Evolutionary conservation across 2,113 vertebrate genomes (phyloP).

Genomic region (Epinephelus moara): DNA sequence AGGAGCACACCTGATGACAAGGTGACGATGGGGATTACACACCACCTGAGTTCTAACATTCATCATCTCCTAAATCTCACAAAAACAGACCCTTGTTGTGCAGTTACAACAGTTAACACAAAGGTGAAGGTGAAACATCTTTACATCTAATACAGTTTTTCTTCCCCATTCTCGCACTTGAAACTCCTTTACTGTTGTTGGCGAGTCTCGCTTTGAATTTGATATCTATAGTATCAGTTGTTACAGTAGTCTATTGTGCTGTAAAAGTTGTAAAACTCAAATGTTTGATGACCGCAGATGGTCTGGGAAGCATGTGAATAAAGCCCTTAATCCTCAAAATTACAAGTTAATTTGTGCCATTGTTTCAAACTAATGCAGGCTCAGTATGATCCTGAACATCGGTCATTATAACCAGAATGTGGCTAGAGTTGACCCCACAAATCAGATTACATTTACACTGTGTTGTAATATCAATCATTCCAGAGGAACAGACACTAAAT

Average conservation of each 20-base stretch:
- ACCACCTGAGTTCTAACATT: not conserved
- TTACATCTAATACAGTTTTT: not conserved
- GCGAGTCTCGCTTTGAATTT: not conserved
- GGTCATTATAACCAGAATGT: not conserved
- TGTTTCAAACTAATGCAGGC: constrained; percentile 1
- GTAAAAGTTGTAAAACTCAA: not conserved
- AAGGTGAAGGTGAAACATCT: not conserved
- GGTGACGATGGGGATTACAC: not conserved
- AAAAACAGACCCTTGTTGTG: not conserved
- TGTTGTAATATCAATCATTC: constrained; percentile 1
- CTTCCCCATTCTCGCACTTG: not conserved
- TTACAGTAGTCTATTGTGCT: no score
- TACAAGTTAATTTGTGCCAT: constrained; percentile 4
- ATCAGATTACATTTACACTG: constrained; percentile 3
- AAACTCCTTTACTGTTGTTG: not conserved
- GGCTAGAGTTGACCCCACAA: not conserved
- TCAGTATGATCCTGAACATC: constrained; percentile 21
- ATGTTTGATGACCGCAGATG: not conserved
- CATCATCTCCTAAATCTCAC: not conserved
- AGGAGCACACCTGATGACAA: not conserved
- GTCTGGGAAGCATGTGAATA: not conserved
- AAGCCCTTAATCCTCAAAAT: constrained; percentile 14
- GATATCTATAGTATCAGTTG: not conserved
- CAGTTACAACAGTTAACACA: not conserved
- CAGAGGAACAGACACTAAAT: not conserved